A percentile compares a stretch with the other conserved stretches of the same genome.
These are phyloP conservation scores for Esperia sulphurella DNA, from an alignment of 2,888 invertebrate species.

Conservation along the genomic window DNA sequence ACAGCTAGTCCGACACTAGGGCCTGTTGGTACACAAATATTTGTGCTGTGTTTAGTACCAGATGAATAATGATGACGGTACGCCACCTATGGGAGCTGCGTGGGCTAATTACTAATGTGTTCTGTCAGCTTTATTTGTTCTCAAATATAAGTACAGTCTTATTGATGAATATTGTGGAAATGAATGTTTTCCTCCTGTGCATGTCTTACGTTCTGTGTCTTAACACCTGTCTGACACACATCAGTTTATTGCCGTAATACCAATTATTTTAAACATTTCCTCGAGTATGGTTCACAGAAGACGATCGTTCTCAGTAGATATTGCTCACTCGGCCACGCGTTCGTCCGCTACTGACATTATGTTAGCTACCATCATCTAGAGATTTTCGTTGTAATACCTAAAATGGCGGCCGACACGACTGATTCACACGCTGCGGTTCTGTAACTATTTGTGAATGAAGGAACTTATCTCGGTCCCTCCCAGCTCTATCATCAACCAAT, in stretches of 20 bases:
- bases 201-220: neutral
- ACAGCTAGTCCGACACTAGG: constrained; percentile 60
- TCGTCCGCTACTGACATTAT: no score
- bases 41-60: constrained; percentile 48
- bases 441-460: constrained; percentile 45
- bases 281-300: no score
- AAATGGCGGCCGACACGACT: constrained; percentile 29
- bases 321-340: no score
- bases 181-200: neutral
- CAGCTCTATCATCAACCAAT: constrained; percentile 43
- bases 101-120: constrained; percentile 7
- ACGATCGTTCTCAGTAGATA: no score
- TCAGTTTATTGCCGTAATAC: no score
- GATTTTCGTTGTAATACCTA: constrained; percentile 17
- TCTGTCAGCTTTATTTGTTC: neutral
- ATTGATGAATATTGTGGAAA: neutral
- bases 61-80: constrained; percentile 25
- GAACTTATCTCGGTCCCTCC: constrained; percentile 37
- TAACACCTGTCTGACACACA: no score
- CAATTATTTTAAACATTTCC: no score
- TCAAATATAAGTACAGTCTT: constrained; percentile 1
- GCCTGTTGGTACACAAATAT: constrained; percentile 57
- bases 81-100: constrained; percentile 1
- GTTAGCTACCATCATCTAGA: neutral
- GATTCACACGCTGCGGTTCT: constrained; percentile 52